Percentiles rank a stretch among this genome's conserved stretches.
These are phyloP conservation scores for Conistra vaccinii DNA, from an alignment of 2,888 invertebrate species.

Conservation along the genomic window DNA sequence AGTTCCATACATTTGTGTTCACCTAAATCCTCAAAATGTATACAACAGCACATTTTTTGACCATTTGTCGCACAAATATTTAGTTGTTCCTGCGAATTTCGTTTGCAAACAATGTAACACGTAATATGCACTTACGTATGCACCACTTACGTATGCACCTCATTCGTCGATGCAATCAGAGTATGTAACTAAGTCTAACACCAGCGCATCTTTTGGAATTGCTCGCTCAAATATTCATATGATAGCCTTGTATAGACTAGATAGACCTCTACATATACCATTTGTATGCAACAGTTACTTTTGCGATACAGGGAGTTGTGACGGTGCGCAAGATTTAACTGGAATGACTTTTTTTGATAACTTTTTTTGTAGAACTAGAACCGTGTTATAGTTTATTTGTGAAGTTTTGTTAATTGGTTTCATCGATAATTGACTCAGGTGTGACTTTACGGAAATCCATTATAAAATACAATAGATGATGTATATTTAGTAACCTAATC, in stretches of 20 bases:
- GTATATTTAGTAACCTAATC: too few species aligned
- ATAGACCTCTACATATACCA: constrained; percentile 8
- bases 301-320: background rate
- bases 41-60: too few species aligned
- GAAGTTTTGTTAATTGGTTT: too few species aligned
- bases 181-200: background rate
- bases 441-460: too few species aligned
- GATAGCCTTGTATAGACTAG: background rate
- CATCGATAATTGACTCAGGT: too few species aligned
- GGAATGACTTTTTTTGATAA: background rate
- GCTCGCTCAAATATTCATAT: constrained; percentile 40
- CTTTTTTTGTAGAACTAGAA: too few species aligned
- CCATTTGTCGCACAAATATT: background rate
- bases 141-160: background rate
- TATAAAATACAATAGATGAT: too few species aligned
- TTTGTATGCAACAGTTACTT: constrained; percentile 25
- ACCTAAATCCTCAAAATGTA: background rate
- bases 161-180: constrained; percentile 22
- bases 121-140: too few species aligned
- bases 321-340: background rate
- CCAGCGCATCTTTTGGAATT: constrained; percentile 27
- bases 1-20: background rate
- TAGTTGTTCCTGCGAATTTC: background rate
- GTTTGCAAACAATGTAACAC: background rate
- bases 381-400: too few species aligned